Conservation (phyloP, 2,888 invertebrate genomes). For the Xestia ashworthii region DNA sequence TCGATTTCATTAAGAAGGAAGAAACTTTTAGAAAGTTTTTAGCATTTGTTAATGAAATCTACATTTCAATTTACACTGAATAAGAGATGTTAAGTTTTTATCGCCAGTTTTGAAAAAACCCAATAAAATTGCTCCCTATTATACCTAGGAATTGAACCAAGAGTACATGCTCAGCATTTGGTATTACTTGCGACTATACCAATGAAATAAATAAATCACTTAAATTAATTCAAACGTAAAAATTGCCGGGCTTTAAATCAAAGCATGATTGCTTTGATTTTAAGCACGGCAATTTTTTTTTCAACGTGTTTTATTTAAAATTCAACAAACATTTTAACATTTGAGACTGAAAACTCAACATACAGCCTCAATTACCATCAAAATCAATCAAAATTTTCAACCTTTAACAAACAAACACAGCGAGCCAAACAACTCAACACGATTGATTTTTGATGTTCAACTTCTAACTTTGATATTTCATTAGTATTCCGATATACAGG, state of each 20-base stretch:
- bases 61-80: neutral
- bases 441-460: conserved; percentile 19
- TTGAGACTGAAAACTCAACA: neutral
- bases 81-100: neutral
- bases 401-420: neutral
- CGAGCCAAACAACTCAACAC: neutral
- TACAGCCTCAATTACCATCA: neutral
- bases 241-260: neutral
- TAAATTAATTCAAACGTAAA: neutral
- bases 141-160: no score
- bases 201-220: neutral
- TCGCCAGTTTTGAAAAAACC: no score
- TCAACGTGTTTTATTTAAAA: neutral
- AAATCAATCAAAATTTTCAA: neutral
- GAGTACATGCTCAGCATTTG: no score
- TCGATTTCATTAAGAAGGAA: neutral
- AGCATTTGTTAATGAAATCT: neutral
- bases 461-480: conserved; percentile 6
- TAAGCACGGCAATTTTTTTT: no score
- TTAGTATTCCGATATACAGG: conserved; percentile 15
- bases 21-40: neutral
- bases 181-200: neutral
- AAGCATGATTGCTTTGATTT: no score
- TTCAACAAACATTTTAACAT: neutral
- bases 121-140: no score